These are phyloP conservation scores for Apotomis turbidana DNA, from an alignment of 2,888 invertebrate genomes.

Conservation along the genomic window DNA sequence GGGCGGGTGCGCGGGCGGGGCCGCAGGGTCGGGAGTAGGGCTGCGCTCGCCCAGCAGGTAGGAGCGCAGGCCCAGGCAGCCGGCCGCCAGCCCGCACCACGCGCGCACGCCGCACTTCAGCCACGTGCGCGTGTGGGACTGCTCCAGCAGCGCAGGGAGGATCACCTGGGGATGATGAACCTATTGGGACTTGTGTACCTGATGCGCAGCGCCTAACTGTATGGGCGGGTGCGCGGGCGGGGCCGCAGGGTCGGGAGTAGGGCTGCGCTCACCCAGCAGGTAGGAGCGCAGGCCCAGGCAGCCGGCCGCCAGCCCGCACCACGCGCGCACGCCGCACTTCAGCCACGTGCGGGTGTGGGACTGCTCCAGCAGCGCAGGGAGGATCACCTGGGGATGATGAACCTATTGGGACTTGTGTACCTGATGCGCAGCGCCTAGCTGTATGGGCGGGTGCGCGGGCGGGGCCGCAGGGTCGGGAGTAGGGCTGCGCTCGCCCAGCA, in stretches of 20 bases:
- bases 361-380: constrained; percentile 98
- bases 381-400: constrained; percentile 87
- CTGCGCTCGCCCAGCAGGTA: constrained; percentile 91
- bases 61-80: constrained; percentile 93
- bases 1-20: constrained; percentile 53
- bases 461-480: constrained; percentile 54
- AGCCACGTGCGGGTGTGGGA: constrained; percentile 97
- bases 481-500: constrained; percentile 88
- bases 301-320: constrained; percentile 94
- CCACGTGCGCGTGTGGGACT: constrained; percentile 98
- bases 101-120: constrained; percentile 93
- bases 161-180: constrained; percentile 86
- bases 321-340: constrained; percentile 92
- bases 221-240: constrained; percentile 56
- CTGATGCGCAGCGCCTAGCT: constrained; percentile 62
- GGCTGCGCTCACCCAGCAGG: constrained; percentile 88
- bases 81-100: constrained; percentile 94
- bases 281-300: constrained; percentile 94
- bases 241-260: constrained; percentile 55
- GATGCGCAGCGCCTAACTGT: constrained; percentile 60
- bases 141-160: constrained; percentile 97
- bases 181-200: constrained; percentile 56
- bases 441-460: constrained; percentile 58
- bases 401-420: constrained; percentile 51
- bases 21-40: constrained; percentile 56